Percentiles rank a stretch among this genome's conserved stretches.
Evolutionary conservation across 2,113 vertebrate species (phyloP).

Genomic region (Alexandromys fortis): DNA sequence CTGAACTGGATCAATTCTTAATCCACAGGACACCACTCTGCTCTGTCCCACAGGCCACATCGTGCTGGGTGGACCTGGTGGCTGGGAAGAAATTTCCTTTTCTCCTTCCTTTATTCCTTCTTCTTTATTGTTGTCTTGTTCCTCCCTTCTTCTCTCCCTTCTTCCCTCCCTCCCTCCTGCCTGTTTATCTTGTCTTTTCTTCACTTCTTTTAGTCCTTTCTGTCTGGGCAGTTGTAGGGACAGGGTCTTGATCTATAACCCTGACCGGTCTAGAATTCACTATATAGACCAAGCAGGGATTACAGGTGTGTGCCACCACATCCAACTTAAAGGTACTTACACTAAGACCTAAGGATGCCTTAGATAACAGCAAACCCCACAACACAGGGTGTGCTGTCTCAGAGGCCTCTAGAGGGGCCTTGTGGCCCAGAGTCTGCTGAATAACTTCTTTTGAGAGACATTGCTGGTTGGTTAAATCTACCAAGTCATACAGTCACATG

Average conservation of each 20-base stretch:
- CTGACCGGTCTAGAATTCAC: background rate
- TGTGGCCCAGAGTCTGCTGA: background rate
- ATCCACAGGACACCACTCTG: background rate
- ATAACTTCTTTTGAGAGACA: background rate
- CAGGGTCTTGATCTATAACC: background rate
- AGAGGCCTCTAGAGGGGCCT: background rate
- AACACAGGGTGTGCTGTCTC: background rate
- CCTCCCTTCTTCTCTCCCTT: too few relatives aligned
- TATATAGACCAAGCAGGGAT: background rate
- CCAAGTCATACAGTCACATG: background rate
- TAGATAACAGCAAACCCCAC: background rate
- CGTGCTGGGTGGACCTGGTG: too few relatives aligned
- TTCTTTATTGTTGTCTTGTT: too few relatives aligned
- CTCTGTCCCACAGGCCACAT: background rate
- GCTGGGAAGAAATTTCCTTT: background rate
- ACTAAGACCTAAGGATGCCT: background rate
- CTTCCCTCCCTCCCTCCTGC: background rate
- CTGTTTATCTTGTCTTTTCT: background rate
- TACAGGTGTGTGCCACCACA: background rate
- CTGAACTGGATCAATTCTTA: background rate
- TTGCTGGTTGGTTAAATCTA: background rate
- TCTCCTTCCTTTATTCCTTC: fast-evolving
- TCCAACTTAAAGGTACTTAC: background rate
- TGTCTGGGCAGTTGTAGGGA: background rate
- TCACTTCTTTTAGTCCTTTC: background rate